phyloP scores from a whole-genome alignment of 1,140 invertebrate genomes.

The Penaeus chinensis region DNA sequence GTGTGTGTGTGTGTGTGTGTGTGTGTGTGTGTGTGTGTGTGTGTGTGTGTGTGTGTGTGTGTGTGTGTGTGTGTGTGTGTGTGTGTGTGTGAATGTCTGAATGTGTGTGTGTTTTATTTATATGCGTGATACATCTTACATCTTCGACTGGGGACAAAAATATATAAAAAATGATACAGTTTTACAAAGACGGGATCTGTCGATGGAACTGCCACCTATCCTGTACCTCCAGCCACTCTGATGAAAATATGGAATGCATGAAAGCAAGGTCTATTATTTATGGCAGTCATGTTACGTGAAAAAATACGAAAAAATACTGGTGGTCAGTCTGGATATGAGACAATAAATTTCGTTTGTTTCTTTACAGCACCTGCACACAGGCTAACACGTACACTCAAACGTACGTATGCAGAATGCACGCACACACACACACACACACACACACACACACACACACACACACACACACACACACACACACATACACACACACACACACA shows the following conservation, averaged over 20 bases:
- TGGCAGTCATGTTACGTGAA: background rate
- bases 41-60: background rate
- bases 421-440: background rate
- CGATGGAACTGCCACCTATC: background rate
- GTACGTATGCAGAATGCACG: background rate
- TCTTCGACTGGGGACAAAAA: no score
- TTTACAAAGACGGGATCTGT: background rate
- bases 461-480: background rate
- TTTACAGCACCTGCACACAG: no score
- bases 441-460: background rate
- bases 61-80: no score
- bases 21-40: background rate
- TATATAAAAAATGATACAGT: no score
- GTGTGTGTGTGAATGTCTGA: no score
- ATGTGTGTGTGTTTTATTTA: no score
- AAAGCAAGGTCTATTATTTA: background rate
- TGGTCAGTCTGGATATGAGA: background rate
- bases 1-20: no score
- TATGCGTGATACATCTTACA: no score
- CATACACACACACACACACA: background rate
- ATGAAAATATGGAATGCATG: background rate
- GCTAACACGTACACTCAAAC: no score
- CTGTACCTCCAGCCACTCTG: background rate
- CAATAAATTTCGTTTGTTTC: no score
- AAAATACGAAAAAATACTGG: constrained; percentile 6